A percentile compares a stretch with the other conserved stretches of the same genome.
phyloP scores from a whole-genome alignment of 2,888 invertebrate genomes.

The Dynastes hyllus region DNA sequence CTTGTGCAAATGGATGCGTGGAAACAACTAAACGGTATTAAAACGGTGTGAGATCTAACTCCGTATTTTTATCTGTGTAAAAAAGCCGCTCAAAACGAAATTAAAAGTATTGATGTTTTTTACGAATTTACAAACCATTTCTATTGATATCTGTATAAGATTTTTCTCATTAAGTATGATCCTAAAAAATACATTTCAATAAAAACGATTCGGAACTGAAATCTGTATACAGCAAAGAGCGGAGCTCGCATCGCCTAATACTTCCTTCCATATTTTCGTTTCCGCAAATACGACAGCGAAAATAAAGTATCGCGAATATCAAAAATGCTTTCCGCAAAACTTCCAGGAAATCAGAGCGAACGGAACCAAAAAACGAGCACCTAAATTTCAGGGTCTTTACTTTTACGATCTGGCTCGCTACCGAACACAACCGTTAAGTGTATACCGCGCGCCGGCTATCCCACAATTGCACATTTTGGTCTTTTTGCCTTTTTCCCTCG shows the following conservation, averaged over 20 bases:
- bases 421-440: constrained; percentile 46
- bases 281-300: constrained; percentile 12
- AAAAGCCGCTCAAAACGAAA: too few relatives aligned
- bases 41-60: too few relatives aligned
- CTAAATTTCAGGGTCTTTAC: constrained; percentile 48
- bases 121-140: too few relatives aligned
- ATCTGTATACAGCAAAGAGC: too few relatives aligned
- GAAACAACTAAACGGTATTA: too few relatives aligned
- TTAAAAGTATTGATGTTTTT: too few relatives aligned
- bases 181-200: too few relatives aligned
- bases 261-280: constrained; percentile 33
- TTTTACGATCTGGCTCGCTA: constrained; percentile 49
- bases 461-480: constrained; percentile 46
- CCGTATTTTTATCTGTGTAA: too few relatives aligned
- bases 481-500: constrained; percentile 48
- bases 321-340: constrained; percentile 44
- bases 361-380: constrained; percentile 46
- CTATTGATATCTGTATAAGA: too few relatives aligned
- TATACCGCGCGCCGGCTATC: constrained; percentile 43
- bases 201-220: too few relatives aligned
- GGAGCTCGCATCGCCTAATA: background rate
- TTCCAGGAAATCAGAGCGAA: constrained; percentile 46
- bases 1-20: too few relatives aligned
- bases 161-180: too few relatives aligned
- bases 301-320: constrained; percentile 34